phyloP scores from a whole-genome alignment of 2,113 vertebrate genomes.

The Colinus virginianus region DNA sequence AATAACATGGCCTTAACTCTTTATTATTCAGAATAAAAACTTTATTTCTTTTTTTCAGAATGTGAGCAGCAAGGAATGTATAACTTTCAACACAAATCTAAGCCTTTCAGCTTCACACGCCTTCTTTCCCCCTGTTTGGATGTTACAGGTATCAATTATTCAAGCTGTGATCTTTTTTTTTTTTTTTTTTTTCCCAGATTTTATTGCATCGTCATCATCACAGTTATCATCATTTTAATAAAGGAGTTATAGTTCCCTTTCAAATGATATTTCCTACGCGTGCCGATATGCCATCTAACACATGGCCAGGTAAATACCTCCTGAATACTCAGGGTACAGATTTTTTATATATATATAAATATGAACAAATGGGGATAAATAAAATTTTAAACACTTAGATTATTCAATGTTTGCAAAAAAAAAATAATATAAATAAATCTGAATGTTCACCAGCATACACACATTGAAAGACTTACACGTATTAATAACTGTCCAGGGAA shows the following conservation, averaged over 20 bases:
- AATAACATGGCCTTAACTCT: conserved; percentile 75
- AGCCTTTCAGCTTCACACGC: conserved; percentile 75
- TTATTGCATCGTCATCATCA: conserved; percentile 91
- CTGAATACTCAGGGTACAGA: conserved; percentile 86
- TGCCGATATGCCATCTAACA: conserved; percentile 79
- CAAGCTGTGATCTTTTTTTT: conserved; percentile 67
- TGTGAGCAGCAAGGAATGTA: conserved; percentile 90
- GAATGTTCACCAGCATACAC: conserved; percentile 91
- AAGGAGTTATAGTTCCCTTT: conserved; percentile 80
- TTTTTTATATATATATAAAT: conserved; percentile 85
- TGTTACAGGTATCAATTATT: conserved; percentile 81
- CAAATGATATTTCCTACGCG: conserved; percentile 75
- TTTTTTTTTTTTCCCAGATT: conserved; percentile 79
- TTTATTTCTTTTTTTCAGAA: conserved; percentile 79
- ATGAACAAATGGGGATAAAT: conserved; percentile 91
- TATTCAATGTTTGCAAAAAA: conserved; percentile 86
- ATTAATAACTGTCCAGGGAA: conserved; percentile 83
- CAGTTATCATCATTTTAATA: conserved; percentile 59
- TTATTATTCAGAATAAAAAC: conserved; percentile 86
- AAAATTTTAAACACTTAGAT: conserved; percentile 93
- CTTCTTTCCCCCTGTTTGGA: conserved; percentile 68
- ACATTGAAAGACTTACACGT: conserved; percentile 86
- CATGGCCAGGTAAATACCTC: conserved; percentile 80
- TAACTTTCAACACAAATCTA: conserved; percentile 86
- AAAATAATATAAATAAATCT: conserved; percentile 93